phyloP scores from a whole-genome alignment of 2,797 vertebrate species.

The Cossypha dichroa region DNA sequence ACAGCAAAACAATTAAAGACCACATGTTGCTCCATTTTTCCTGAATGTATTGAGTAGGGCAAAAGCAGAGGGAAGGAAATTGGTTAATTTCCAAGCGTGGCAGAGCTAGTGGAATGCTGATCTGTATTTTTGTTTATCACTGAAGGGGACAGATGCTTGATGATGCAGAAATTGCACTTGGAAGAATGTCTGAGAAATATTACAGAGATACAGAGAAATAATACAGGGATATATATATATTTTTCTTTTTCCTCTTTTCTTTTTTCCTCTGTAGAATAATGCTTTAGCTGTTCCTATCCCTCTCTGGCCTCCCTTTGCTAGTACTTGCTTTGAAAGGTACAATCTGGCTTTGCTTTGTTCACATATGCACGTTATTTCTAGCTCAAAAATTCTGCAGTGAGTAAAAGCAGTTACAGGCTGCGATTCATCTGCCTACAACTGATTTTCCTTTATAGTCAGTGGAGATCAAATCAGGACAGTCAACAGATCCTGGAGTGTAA shows the following conservation, averaged over 20 bases:
- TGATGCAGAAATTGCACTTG: background rate
- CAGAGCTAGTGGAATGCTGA: background rate
- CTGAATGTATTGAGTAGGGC: background rate
- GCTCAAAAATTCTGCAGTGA: background rate
- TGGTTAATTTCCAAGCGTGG: background rate
- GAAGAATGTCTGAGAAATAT: background rate
- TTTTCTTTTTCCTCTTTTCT: background rate
- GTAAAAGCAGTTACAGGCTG: background rate
- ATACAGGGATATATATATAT: background rate
- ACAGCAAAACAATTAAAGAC: background rate
- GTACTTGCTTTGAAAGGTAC: background rate
- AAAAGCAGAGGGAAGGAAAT: background rate
- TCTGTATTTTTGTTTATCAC: background rate
- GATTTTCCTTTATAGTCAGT: background rate
- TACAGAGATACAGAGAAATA: no score
- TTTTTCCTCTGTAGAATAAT: background rate
- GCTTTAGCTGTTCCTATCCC: background rate
- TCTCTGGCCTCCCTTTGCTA: background rate
- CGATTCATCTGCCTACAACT: background rate
- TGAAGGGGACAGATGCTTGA: background rate
- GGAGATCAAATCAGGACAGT: slow-evolving; percentile 11
- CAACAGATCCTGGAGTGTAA: background rate
- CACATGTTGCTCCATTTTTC: background rate
- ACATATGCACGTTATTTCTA: background rate
- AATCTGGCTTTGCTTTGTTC: background rate